Conservation (phyloP, 2,797 vertebrate species). For the Coregonus ussuriensis region DNA sequence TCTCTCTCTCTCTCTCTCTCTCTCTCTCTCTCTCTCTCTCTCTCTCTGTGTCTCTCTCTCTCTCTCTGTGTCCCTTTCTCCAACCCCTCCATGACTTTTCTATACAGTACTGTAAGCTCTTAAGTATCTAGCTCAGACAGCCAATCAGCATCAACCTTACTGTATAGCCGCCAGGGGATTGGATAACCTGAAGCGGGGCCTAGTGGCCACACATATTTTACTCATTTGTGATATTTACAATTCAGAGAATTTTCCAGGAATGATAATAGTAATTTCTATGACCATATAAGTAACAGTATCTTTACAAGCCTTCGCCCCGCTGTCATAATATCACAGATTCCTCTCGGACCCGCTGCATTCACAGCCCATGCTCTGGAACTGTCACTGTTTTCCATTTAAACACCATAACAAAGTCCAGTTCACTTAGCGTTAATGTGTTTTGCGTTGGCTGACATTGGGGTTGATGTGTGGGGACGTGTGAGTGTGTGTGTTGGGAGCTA, state of each 20-base stretch:
- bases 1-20: no score
- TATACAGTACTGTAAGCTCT: not conserved
- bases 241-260: conserved; percentile 55
- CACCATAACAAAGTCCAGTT: conserved; percentile 57
- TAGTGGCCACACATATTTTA: conserved; percentile 54
- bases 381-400: conserved; percentile 46
- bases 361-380: conserved; percentile 25
- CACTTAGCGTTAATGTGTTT: conserved; percentile 61
- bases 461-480: conserved; percentile 40
- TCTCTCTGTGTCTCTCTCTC: no score
- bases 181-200: conserved; percentile 31
- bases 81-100: not conserved
- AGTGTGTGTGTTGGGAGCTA: conserved; percentile 11
- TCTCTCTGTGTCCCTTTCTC: not conserved
- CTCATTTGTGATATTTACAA: conserved; percentile 65
- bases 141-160: conserved; percentile 1
- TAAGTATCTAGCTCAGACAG: not conserved
- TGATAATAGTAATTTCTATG: conserved; percentile 59
- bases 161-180: conserved; percentile 31
- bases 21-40: no score
- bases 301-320: conserved; percentile 39
- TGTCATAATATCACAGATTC: conserved; percentile 64
- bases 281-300: conserved; percentile 62
- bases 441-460: conserved; percentile 32
- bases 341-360: conserved; percentile 28